Evolutionary conservation across 23 tunicate species (phyloP).

Genomic region (Ciona savignyi): DNA sequence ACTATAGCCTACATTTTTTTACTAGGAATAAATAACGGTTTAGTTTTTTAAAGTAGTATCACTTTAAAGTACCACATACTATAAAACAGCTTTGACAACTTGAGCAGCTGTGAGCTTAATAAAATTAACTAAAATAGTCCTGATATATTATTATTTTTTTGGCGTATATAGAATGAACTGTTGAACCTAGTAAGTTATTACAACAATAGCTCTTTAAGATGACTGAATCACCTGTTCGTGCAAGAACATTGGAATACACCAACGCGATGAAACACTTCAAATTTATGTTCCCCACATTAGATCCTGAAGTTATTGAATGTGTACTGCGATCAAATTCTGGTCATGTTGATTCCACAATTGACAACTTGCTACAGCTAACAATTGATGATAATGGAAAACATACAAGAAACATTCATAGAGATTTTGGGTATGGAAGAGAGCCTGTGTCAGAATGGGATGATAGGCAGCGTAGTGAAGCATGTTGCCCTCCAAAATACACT

Average conservation of each 20-base stretch:
- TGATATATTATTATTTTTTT: too few species aligned
- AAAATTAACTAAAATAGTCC: too few species aligned
- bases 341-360: conserved; percentile 91
- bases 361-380: conserved; percentile 69
- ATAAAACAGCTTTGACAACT: too few species aligned
- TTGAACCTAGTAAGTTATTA: too few species aligned
- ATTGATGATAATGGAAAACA: conserved; percentile 8
- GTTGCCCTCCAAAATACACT: background rate
- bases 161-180: too few species aligned
- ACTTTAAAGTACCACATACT: too few species aligned
- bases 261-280: conserved; percentile 91
- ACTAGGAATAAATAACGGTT: too few species aligned
- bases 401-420: background rate
- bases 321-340: conserved; percentile 79
- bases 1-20: too few species aligned
- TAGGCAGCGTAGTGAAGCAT: background rate
- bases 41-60: too few species aligned
- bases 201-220: background rate
- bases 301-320: conserved; percentile 68
- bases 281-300: conserved; percentile 82
- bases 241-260: conserved; percentile 31
- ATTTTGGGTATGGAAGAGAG: background rate
- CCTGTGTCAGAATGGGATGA: background rate
- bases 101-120: too few species aligned
- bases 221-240: background rate